Conservation (phyloP, 2,113 vertebrate species). For the Myiozetetes cayanensis region DNA sequence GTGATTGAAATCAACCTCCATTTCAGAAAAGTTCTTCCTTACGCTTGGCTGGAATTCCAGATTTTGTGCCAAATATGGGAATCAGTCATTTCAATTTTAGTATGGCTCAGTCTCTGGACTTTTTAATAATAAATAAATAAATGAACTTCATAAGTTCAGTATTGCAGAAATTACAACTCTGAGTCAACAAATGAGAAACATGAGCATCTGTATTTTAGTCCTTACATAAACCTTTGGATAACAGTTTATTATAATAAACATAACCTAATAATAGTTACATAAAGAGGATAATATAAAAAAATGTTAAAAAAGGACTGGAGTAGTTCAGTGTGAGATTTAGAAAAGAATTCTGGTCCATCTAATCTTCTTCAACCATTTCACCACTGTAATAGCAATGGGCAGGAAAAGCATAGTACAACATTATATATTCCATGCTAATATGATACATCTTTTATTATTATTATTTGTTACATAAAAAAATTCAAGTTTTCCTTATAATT, state of each 20-base stretch:
- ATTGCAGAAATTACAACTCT: neutral
- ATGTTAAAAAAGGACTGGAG: neutral
- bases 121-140: neutral
- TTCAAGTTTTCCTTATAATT: fast-evolving
- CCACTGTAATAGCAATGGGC: neutral
- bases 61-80: neutral
- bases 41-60: neutral
- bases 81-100: neutral
- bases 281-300: neutral
- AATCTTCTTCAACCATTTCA: neutral
- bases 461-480: neutral
- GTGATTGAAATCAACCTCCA: conserved; percentile 34
- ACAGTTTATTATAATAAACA: neutral
- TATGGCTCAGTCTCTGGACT: neutral
- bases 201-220: neutral
- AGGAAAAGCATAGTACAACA: neutral
- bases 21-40: neutral
- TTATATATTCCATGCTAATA: neutral
- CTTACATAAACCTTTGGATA: neutral
- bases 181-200: neutral
- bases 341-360: neutral
- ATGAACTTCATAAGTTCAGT: neutral
- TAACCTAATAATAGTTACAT: neutral
- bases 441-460: neutral
- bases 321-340: neutral